Evolutionary conservation across 2,113 vertebrate genomes (phyloP).

Genomic region (Vanacampus margaritifer): DNA sequence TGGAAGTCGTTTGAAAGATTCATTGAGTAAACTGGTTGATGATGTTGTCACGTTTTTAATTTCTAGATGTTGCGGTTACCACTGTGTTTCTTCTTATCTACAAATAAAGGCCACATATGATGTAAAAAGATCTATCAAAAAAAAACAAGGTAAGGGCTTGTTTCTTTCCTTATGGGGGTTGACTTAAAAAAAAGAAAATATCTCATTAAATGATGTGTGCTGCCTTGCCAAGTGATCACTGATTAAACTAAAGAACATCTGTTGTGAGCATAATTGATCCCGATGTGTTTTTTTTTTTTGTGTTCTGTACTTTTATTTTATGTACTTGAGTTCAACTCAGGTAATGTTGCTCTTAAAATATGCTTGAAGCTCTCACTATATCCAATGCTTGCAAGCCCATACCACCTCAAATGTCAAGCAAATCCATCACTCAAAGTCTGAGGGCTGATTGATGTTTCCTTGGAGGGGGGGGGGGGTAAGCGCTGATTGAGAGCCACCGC

Average conservation of each 20-base stretch:
- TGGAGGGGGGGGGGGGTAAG: conserved; percentile 8
- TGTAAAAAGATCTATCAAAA: neutral
- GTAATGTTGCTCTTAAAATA: conserved; percentile 7
- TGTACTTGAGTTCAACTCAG: neutral
- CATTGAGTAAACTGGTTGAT: too few relatives aligned
- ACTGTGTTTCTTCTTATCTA: neutral
- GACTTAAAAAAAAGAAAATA: neutral
- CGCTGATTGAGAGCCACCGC: conserved; percentile 42
- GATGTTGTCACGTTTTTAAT: neutral
- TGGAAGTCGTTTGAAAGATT: too few relatives aligned
- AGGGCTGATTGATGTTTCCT: conserved; percentile 38
- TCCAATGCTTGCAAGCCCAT: conserved; percentile 26
- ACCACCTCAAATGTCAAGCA: conserved; percentile 18
- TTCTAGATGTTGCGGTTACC: neutral
- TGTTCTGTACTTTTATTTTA: neutral
- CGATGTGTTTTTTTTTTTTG: neutral
- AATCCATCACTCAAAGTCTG: conserved; percentile 44
- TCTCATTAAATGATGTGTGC: neutral
- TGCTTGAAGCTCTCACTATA: conserved; percentile 28
- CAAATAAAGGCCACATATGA: too few relatives aligned
- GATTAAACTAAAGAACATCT: conserved; percentile 1
- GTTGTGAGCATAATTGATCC: neutral
- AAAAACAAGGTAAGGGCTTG: neutral
- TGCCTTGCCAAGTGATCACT: neutral
- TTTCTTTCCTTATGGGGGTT: neutral